A percentile compares a stretch with the other conserved stretches of the same genome.
Conservation (phyloP, 2,888 invertebrate species). For the Drosophila putrida region DNA sequence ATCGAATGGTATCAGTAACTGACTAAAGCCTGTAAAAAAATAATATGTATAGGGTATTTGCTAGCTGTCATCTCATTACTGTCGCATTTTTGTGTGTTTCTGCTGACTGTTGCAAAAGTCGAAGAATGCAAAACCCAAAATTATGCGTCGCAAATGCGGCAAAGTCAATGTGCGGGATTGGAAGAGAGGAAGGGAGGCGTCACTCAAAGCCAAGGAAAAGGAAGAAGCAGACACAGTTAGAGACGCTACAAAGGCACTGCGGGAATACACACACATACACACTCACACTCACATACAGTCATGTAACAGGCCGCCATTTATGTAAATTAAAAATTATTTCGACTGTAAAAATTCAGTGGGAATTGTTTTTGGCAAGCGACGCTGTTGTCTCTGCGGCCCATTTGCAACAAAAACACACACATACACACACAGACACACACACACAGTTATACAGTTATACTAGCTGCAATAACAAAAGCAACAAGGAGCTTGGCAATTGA, state of each 20-base stretch:
- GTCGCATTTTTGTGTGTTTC: constrained; percentile 1
- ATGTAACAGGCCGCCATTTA: constrained; percentile 69
- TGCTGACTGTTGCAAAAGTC: constrained; percentile 50
- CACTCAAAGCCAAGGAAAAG: constrained; percentile 16
- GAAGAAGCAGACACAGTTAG: constrained; percentile 46
- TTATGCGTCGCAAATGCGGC: constrained; percentile 67
- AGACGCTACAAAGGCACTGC: constrained; percentile 15
- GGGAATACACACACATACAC: constrained; percentile 19
- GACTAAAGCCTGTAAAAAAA: background rate
- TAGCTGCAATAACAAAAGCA: constrained; percentile 31
- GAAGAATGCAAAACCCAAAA: constrained; percentile 61
- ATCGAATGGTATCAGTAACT: background rate
- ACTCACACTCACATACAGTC: constrained; percentile 23
- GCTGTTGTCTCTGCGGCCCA: constrained; percentile 49
- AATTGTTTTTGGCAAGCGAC: constrained; percentile 76
- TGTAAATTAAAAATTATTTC: constrained; percentile 79
- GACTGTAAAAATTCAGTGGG: constrained; percentile 75
- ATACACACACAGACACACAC: constrained; percentile 17
- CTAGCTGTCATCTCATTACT: constrained; percentile 3
- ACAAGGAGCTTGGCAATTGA: constrained; percentile 62
- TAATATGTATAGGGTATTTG: constrained; percentile 10
- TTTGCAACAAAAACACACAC: constrained; percentile 48
- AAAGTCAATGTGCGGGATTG: constrained; percentile 35
- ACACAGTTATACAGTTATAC: background rate
- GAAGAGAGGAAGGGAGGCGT: constrained; percentile 13